Percentiles rank a stretch among this genome's conserved stretches.
Evolutionary conservation across 2,888 invertebrate genomes (phyloP).

Genomic region (Troides helena): DNA sequence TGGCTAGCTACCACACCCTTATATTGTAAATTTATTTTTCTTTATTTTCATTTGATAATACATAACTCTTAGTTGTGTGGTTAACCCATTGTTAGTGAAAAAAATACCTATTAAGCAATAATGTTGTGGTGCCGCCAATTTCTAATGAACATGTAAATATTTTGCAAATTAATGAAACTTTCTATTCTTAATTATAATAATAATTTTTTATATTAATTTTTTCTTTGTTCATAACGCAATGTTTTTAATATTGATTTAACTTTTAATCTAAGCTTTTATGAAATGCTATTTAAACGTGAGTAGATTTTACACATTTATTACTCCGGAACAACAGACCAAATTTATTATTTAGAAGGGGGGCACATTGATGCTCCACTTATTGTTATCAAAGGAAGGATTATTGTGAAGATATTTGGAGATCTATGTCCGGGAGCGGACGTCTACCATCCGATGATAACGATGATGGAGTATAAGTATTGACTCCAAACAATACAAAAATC

Average conservation of each 20-base stretch:
- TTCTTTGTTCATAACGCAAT: background rate
- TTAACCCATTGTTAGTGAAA: too few species aligned
- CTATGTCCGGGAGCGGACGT: too few species aligned
- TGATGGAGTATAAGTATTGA: too few species aligned
- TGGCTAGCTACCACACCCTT: too few species aligned
- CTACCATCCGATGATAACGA: too few species aligned
- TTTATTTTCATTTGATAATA: too few species aligned
- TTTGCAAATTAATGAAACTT: conserved; percentile 28
- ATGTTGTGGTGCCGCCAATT: conserved; percentile 54
- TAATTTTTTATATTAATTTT: conserved; percentile 8
- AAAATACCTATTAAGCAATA: conserved; percentile 27
- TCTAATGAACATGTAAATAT: conserved; percentile 28
- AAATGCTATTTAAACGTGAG: background rate
- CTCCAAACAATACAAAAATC: too few species aligned
- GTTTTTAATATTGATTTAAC: background rate
- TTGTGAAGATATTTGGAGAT: too few species aligned
- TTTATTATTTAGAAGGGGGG: background rate
- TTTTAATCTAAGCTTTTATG: background rate
- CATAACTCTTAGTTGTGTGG: too few species aligned
- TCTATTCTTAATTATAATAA: conserved; percentile 32
- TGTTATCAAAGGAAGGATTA: too few species aligned
- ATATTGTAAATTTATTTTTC: too few species aligned
- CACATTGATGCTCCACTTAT: too few species aligned
- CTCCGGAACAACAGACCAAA: background rate
- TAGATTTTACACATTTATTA: background rate